Evolutionary conservation across 1,140 invertebrate species (phyloP).

Genomic region (Protaetia brevitarsis): DNA sequence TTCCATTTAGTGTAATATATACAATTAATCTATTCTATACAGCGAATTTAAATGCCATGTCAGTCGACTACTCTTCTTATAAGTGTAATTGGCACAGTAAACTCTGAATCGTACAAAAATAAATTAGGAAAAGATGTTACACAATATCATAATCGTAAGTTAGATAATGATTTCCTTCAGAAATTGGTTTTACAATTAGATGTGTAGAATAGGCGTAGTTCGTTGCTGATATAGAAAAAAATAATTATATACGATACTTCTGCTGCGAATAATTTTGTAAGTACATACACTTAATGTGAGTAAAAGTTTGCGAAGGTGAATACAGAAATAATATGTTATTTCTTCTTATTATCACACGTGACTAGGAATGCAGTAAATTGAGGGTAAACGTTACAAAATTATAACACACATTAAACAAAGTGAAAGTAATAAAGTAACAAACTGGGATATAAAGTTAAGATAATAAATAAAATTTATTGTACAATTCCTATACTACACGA

Average conservation of each 20-base stretch:
- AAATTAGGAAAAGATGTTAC: too few relatives aligned
- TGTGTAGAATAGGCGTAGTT: neutral
- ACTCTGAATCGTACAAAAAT: too few relatives aligned
- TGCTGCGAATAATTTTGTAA: neutral
- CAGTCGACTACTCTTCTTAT: too few relatives aligned
- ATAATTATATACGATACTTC: neutral
- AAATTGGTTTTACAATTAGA: neutral
- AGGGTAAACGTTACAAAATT: neutral
- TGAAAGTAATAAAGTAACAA: too few relatives aligned
- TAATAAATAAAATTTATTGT: too few relatives aligned
- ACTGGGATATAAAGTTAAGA: too few relatives aligned
- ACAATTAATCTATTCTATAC: too few relatives aligned
- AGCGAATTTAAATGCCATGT: too few relatives aligned
- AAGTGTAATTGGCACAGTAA: too few relatives aligned
- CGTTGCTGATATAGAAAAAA: slow-evolving; percentile 1
- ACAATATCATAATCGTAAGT: too few relatives aligned
- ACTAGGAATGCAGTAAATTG: neutral
- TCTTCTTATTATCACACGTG: slow-evolving; percentile 15
- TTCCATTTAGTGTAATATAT: too few relatives aligned
- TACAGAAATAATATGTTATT: neutral
- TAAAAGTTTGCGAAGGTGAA: neutral
- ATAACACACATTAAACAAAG: neutral
- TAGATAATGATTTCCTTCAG: neutral
- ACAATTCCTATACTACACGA: neutral
- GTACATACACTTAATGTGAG: neutral